Evolutionary conservation across 2,888 invertebrate species (phyloP).

Genomic region (Drosophila fulvimacula): DNA sequence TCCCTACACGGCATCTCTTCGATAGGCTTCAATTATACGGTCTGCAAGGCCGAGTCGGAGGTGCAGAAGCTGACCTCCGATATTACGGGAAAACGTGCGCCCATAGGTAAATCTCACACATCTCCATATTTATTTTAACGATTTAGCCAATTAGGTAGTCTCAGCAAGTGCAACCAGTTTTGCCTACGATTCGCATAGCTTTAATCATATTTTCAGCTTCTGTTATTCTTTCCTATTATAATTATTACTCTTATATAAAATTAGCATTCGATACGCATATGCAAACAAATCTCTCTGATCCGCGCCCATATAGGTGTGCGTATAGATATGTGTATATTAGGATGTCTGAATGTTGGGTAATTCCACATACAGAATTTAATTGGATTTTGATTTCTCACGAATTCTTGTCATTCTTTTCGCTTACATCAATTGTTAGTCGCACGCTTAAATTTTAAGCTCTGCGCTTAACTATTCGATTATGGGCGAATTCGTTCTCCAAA

Average conservation of each 20-base stretch:
- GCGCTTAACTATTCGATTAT: slow-evolving; percentile 40
- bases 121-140: not conserved
- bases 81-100: slow-evolving; percentile 83
- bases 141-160: slow-evolving; percentile 2
- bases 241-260: slow-evolving; percentile 20
- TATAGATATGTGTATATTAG: not conserved
- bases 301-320: not conserved
- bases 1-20: slow-evolving; percentile 55
- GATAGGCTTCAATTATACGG: slow-evolving; percentile 80
- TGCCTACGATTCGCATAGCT: slow-evolving; percentile 29
- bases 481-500: slow-evolving; percentile 13
- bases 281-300: not conserved
- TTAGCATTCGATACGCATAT: slow-evolving; percentile 11
- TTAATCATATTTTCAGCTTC: slow-evolving; percentile 45
- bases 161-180: slow-evolving; percentile 52
- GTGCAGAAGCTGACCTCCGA: slow-evolving; percentile 82
- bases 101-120: slow-evolving; percentile 77
- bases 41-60: slow-evolving; percentile 84
- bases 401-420: slow-evolving; percentile 32
- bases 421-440: slow-evolving; percentile 22
- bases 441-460: slow-evolving; percentile 33
- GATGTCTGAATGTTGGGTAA: not conserved
- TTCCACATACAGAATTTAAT: slow-evolving; percentile 51
- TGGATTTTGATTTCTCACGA: slow-evolving; percentile 31
- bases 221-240: not conserved